Percentiles rank a stretch among this genome's conserved stretches.
These are phyloP conservation scores for Glareola pratincola DNA, from an alignment of 2,113 vertebrate genomes.

Conservation along the genomic window DNA sequence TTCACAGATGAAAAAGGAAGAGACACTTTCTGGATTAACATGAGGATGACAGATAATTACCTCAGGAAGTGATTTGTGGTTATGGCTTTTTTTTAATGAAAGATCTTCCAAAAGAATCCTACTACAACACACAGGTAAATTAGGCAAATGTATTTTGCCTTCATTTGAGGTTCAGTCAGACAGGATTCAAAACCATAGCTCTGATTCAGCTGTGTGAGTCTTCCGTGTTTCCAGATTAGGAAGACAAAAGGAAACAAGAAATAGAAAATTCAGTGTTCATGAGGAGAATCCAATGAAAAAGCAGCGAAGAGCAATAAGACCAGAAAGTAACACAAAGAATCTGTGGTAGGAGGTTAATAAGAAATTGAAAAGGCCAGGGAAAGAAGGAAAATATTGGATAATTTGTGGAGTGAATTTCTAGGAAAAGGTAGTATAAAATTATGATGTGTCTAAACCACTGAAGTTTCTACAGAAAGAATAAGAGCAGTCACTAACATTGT, in stretches of 20 bases:
- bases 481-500: neutral
- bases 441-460: neutral
- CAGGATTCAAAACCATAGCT: neutral
- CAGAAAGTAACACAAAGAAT: neutral
- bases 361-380: neutral
- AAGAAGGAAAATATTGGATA: neutral
- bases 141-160: neutral
- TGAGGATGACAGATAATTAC: neutral
- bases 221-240: neutral
- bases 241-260: neutral
- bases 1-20: neutral
- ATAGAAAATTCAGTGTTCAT: neutral
- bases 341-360: neutral
- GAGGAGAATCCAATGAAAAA: neutral
- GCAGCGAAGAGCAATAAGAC: neutral
- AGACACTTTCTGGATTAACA: neutral
- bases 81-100: neutral
- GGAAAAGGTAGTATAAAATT: neutral
- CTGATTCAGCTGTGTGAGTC: neutral
- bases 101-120: neutral
- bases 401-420: neutral
- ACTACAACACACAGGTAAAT: neutral
- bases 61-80: neutral
- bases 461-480: neutral
- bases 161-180: neutral